Evolutionary conservation across 2,113 vertebrate species (phyloP), one percentile per base, ranked within the genome.

Genomic region (Struthio camelus): DNA sequence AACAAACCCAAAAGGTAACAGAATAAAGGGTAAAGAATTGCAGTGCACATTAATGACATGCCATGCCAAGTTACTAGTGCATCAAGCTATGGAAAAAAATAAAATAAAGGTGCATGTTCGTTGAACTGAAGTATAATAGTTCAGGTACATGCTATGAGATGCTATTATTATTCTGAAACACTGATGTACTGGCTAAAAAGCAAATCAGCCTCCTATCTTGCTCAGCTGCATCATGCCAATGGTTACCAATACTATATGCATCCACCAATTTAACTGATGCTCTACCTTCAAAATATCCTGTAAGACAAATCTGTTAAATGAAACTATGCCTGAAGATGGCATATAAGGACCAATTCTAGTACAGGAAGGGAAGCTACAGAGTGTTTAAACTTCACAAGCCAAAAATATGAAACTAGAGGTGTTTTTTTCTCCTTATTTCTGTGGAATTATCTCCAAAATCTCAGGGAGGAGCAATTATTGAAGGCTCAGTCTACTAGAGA

Each of bases 31-130:
- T 62, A 90, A 81, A 44, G 87, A 95, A 95, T 30, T 80, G 62
- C 86, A 94, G 59, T 89, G 87, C 87, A 93, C 40, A 54, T 62
- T 54, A 83, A 87, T 3, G 14, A 40, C 94, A 97, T 96, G 97
- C 93, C 93, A 94, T 96, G 96, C 93, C 56, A 88, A 22, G 90
- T 80, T 34, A 91, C 80, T 91, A 95, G 56, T 80, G 87, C 80
- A 80, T 95, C 48, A 90, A 96, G 88, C 93, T 91, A 20, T 42
- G 70, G 56, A 40, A 88, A 92, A 34, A 89, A 96, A 94, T 8
- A 40, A 87, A 85, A 14, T 53, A 90, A 73, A 6, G 27, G 36
- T 82, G 18, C 58, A 27, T 79, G 32, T 36, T 73, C 80, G 17
- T 64, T 90, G 59, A 89, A 86, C 38, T 83, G 38, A 81, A 86